Evolutionary conservation across 1,140 invertebrate species (phyloP), one percentile per base, ranked within the genome.

Genomic region (Atta cephalotes): DNA sequence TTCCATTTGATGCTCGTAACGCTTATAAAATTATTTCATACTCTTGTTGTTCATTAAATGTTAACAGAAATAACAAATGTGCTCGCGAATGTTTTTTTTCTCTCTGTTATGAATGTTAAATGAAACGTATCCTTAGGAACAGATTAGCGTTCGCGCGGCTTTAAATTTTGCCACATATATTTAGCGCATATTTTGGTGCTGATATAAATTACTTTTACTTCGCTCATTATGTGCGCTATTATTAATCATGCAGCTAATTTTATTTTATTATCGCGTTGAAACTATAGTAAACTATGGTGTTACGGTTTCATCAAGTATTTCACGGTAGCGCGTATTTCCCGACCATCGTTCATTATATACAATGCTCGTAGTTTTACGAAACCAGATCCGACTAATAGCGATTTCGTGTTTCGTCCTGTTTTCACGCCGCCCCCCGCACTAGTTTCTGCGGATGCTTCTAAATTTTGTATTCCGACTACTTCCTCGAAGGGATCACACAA

Each of bases 321-420:
- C 56, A 18, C 28, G 3, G 3, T 16, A 7, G 14, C 21, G 14
- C 4, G 12, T 62, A 25, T 28, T 45, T 16, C 9, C 35, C 16
- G 16, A 28, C 14, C 35, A 25, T 77, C n/a, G n/a, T 2, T 6
- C 18, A 28, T 58, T 60, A 35, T n/a, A 35, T 18, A 58, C 31
- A 45, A 62, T 18, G 16, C 74, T 4, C 3, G 56, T 16, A 77
- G 35, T 77, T 77, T 77, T 77, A 77, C 60, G 39, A 65, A 78
- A 78, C 16, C 12, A 25, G 39, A 31, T 35, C 10, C 77, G 25
- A 39, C 39, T 79, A 79, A 79, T 66, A 66, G 77, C 77, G 45
- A 79, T 78, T 49, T 39, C 53, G 12, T 79, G 77, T 79, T 79
- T 66, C 60, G 62, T 16, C 77, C 62, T 66, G 12, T 66, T 79